Evolutionary conservation across 2,888 invertebrate species (phyloP), one percentile per base, ranked within the genome.

Genomic region (Teinopalpus imperialis): DNA sequence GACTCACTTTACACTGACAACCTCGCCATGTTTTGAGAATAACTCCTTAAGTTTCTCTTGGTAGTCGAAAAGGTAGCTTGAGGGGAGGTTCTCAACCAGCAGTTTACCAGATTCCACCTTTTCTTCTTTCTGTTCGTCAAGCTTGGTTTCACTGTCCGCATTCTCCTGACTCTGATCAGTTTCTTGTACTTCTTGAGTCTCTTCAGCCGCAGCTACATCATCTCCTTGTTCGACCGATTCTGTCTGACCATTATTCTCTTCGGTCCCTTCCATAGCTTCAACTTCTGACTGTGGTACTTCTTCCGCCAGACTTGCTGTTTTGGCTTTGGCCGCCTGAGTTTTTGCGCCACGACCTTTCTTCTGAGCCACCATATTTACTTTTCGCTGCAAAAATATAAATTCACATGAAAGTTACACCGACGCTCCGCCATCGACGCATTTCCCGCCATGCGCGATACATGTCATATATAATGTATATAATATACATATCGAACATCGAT

Each of bases 61-160:
- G 60, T 88, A 88, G 61, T 85, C 83, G 56, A 88, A 88, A 54
- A 88, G 77, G 64, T 70, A 88, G 69, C 74, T 83, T 20, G 81
- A 72, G 6, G 88, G 88, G 48, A 88, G 76, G 61, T 87, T 86
- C 66, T 88, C 88, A 21, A 88, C 78, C 8, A 88, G 77, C 58
- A 88, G 67, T 81, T 88, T 88, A 74, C 88, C 88, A 67, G 88
- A 73, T 65, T 88, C 88, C 43, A 85, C 78, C 61, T 87, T 83
- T 24, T 83, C 82, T 54, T 85, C 83, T 50, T 81, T 78, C 42
- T 71, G 72, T 12, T 79, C 81, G 39, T 81, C 86, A 1, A 68
- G 48, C 39, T 72, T 73, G 7, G 63, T 48, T 34, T 70, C 78
- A 1, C 54, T 65, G 0, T 74, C 77, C 1, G 61, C 65, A 13